Base-by-base conservation (phyloP, 2,888 invertebrate species). In the Spodoptera exigua region DNA sequence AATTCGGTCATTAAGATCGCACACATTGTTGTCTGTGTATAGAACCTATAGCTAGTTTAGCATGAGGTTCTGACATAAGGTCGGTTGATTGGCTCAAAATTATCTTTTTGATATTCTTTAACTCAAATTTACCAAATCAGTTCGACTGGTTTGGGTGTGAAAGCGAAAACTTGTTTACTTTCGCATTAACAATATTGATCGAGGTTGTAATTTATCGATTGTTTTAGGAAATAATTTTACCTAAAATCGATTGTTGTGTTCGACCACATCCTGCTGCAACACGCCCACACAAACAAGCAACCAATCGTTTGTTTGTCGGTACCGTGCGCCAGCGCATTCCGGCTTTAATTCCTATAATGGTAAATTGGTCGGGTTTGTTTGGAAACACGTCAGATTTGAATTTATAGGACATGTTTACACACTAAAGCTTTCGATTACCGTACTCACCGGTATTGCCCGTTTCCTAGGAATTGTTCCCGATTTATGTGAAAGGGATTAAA, bases 361-460 rank as follows among this genome's bases (percentile, higher is more conserved):
- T 71, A 74, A 78, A 76, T 78, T 63, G 68, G 63, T 51, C 56
- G 41, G 65, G 65, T 78, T 78, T 79, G 78, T 79, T 83, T 79
- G 78, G 79, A 78, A 82, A 80, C 66, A 76, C 67, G 82, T 83
- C 84, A 79, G 78, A 74, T 70, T 66, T 62, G 57, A 76, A 84
- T 86, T 85, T 83, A 83, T 82, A 74, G 77, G 82, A 78, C 78
- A 68, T 82, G 84, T 83, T 85, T 83, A 82, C 76, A 72, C 72
- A 77, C 77, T 76, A 80, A 32, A 51, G 56, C 58, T 57, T 66
- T 71, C 44, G 72, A 69, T 71, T 71, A 55, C 57, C 58, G 57
- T 61, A 60, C 45, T 56, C 18, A 46, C 41, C 51, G 45, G 43
- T 45, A 61, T 43, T 65, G 56, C 58, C 39, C 55, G 40, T 57